phyloP scores from a whole-genome alignment of 37 sponge, comb jelly and placozoan genomes.

The Cliona cf. orientalis region DNA sequence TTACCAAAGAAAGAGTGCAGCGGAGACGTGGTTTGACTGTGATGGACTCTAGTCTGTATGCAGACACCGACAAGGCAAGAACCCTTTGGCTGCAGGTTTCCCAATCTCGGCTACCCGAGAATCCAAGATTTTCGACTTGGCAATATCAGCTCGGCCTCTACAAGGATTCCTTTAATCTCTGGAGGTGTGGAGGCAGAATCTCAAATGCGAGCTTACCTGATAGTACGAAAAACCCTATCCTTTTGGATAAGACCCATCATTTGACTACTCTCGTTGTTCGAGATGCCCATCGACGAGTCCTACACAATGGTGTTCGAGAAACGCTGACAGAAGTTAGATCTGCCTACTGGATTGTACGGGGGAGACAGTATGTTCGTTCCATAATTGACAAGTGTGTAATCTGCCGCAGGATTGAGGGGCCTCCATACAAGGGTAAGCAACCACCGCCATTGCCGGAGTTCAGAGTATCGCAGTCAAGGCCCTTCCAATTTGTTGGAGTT shows the following conservation, averaged over 20 bases:
- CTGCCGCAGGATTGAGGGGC: slow-evolving; percentile 34
- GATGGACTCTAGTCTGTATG: too few relatives aligned
- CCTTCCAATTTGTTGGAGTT: slow-evolving; percentile 26
- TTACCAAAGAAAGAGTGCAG: too few relatives aligned
- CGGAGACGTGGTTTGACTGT: too few relatives aligned
- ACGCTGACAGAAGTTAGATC: too few relatives aligned
- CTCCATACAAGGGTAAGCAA: background rate
- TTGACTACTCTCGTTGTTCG: slow-evolving; percentile 3
- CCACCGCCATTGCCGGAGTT: slow-evolving; percentile 36
- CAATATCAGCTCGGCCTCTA: slow-evolving; percentile 5
- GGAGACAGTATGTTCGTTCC: slow-evolving; percentile 28
- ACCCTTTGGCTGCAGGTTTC: too few relatives aligned
- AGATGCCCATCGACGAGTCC: slow-evolving; percentile 25
- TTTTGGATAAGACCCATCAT: slow-evolving; percentile 15
- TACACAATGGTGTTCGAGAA: slow-evolving; percentile 27
- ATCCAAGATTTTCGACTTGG: background rate
- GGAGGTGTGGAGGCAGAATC: slow-evolving; percentile 1
- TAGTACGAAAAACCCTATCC: slow-evolving; percentile 8
- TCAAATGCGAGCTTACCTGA: background rate
- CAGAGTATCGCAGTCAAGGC: background rate
- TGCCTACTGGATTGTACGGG: slow-evolving; percentile 22
- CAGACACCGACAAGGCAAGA: too few relatives aligned
- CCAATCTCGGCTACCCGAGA: too few relatives aligned
- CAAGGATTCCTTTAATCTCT: too few relatives aligned
- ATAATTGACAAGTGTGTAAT: slow-evolving; percentile 10